phyloP scores from a whole-genome alignment of 1,140 invertebrate genomes.

The Saccostrea cuccullata region DNA sequence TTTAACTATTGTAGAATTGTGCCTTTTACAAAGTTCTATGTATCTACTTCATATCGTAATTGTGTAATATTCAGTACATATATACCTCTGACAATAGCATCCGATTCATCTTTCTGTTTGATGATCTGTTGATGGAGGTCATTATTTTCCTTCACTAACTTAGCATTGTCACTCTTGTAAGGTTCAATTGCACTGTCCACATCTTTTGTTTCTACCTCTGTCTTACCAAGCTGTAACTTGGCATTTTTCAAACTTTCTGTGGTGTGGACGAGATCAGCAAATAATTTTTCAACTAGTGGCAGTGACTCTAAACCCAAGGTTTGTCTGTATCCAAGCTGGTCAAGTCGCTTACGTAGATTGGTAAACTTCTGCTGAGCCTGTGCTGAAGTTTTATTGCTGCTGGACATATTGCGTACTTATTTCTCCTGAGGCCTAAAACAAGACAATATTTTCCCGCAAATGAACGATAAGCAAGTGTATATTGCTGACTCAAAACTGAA shows the following conservation, averaged over 20 bases:
- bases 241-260: conserved; percentile 88
- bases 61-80: not conserved
- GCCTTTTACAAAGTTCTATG: too few species aligned
- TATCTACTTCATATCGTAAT: too few species aligned
- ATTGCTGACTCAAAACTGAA: too few species aligned
- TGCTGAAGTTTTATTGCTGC: conserved; percentile 54
- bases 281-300: conserved; percentile 86
- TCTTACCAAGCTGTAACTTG: conserved; percentile 80
- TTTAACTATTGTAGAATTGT: too few species aligned
- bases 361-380: conserved; percentile 77
- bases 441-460: too few species aligned
- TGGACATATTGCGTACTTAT: conserved; percentile 21
- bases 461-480: too few species aligned
- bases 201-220: conserved; percentile 63
- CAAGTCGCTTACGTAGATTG: conserved; percentile 83
- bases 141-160: conserved; percentile 82
- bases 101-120: conserved; percentile 83
- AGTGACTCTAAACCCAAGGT: conserved; percentile 85
- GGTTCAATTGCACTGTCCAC: conserved; percentile 71
- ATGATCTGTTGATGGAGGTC: conserved; percentile 85
- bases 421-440: too few species aligned
- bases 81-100: conserved; percentile 81
- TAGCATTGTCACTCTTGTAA: conserved; percentile 78
- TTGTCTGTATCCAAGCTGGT: conserved; percentile 87
- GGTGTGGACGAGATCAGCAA: conserved; percentile 87